These are phyloP conservation scores for Isoperla grammatica DNA, from an alignment of 2,888 invertebrate genomes.

Conservation along the genomic window DNA sequence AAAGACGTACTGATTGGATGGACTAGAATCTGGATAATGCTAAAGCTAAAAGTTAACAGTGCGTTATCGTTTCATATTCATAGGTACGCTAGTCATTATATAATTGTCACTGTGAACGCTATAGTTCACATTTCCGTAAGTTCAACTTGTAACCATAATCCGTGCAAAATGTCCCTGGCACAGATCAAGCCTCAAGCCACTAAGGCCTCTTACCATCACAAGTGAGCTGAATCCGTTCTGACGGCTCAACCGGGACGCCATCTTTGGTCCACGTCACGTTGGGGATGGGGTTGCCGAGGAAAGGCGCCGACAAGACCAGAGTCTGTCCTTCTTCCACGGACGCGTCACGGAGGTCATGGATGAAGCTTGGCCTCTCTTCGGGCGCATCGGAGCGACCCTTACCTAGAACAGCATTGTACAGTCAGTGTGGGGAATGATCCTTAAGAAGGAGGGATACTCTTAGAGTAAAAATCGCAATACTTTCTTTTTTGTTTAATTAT, in stretches of 20 bases:
- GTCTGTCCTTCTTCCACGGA: conserved; percentile 81
- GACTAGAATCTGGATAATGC: too few species aligned
- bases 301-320: conserved; percentile 61
- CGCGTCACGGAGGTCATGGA: conserved; percentile 66
- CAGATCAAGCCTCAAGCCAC: too few species aligned
- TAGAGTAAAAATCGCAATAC: conserved; percentile 17
- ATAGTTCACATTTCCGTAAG: too few species aligned
- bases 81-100: too few species aligned
- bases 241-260: conserved; percentile 58
- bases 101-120: too few species aligned
- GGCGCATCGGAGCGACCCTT: conserved; percentile 58
- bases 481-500: neutral
- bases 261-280: conserved; percentile 76
- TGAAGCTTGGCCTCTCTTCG: conserved; percentile 70
- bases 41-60: too few species aligned
- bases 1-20: too few species aligned
- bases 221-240: conserved; percentile 63
- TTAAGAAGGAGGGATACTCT: conserved; percentile 6
- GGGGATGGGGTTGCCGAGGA: conserved; percentile 78
- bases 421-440: neutral
- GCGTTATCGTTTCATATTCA: too few species aligned
- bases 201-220: conserved; percentile 84
- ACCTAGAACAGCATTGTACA: conserved; percentile 29
- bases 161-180: too few species aligned
- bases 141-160: too few species aligned